Evolutionary conservation across 1,140 invertebrate genomes (phyloP), one percentile per base, ranked within the genome.

Genomic region (Ganaspis sp.): DNA sequence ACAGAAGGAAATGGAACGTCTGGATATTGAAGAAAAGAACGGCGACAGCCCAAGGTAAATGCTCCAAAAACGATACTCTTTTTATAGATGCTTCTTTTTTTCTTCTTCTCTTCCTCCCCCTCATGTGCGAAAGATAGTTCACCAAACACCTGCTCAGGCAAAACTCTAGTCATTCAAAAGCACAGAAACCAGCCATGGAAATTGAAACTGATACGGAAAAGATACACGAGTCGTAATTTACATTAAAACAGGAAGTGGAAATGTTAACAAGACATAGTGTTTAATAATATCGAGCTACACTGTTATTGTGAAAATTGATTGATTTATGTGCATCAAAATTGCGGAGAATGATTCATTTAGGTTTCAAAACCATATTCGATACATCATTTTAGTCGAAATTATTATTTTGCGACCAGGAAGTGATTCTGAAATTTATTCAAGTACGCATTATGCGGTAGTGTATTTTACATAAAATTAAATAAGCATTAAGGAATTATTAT

Each of bases 1-100:
- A 29, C 87, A 88, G 69, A 91, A 91, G 82, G 90, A 91, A 73
- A 89, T 91, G 86, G 89, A 91, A 45, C 85, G 87, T 53, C 78
- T 90, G 81, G 89, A 91, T 72, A 87, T 90, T 70, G 90, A 91
- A 38, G 90, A 91, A 37, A 90, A 90, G 77, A 90, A 90, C 73
- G 87, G 87, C 72, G 89, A 91, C 54, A 83, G 83, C 69, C 76
- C 81, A 74, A 91, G 89, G 89, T 90, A 90, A 88, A 76, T 74
- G 0, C 37, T 19, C 34, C 11, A 38, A 70, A 70, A 70, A 37
- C 9, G 37, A 70, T 38, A 70, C 37, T 38, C 17, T 70, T 38
- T 70, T 70, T 69, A 34, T 69, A 34, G 26, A 34, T 34, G 15
- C 9, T 12, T 42, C n/a, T 19, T 73, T 73, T 34, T 69, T 40